Percentiles rank a stretch among this genome's conserved stretches.
Evolutionary conservation across 2,797 vertebrate genomes (phyloP).

Genomic region (Hippopotamyrus pictus): DNA sequence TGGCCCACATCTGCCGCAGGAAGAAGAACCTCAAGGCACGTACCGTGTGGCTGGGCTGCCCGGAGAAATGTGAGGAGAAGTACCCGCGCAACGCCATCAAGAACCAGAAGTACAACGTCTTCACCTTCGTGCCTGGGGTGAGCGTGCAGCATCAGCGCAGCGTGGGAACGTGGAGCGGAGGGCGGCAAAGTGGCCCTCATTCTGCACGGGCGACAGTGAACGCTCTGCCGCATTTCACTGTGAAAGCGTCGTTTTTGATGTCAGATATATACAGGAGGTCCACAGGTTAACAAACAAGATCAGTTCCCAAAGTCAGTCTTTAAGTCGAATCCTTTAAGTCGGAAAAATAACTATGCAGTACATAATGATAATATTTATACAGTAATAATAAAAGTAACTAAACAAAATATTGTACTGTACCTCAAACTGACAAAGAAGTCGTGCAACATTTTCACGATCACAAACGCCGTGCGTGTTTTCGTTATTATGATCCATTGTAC

Average conservation of each 20-base stretch:
- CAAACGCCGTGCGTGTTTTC: not conserved
- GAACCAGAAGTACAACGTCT: slow-evolving; percentile 95
- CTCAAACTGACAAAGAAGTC: not conserved
- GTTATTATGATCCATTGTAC: not conserved
- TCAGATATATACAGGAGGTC: not conserved
- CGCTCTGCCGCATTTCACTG: not conserved
- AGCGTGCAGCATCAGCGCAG: slow-evolving; percentile 41
- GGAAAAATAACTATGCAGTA: not conserved
- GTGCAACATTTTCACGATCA: not conserved
- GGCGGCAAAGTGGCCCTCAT: not conserved
- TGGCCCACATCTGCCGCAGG: slow-evolving; percentile 73
- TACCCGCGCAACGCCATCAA: slow-evolving; percentile 93
- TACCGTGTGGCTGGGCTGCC: slow-evolving; percentile 85
- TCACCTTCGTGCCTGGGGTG: slow-evolving; percentile 98
- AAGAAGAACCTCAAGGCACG: slow-evolving; percentile 80
- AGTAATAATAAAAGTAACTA: not conserved
- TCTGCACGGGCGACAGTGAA: not conserved
- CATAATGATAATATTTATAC: not conserved
- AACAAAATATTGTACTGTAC: not conserved
- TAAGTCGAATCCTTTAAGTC: not conserved
- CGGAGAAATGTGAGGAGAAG: slow-evolving; percentile 96
- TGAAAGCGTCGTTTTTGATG: not conserved
- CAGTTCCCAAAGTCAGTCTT: not conserved
- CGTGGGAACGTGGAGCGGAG: not conserved
- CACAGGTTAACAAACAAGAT: not conserved